phyloP scores from a whole-genome alignment of 2,888 invertebrate genomes.

The Leucophenga maculata region DNA sequence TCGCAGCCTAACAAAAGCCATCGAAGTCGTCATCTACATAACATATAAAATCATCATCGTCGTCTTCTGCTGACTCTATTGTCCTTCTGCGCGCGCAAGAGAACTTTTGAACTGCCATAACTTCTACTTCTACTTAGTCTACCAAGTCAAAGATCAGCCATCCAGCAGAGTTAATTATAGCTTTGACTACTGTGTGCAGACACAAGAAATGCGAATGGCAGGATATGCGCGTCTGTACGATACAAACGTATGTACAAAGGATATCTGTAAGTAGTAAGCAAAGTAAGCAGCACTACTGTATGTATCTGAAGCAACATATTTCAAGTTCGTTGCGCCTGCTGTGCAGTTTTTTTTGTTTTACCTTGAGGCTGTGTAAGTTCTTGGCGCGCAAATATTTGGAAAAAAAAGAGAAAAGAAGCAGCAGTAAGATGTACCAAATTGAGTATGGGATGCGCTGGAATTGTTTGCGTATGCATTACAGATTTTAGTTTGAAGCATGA shows the following conservation, averaged over 20 bases:
- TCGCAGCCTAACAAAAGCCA: slow-evolving; percentile 15
- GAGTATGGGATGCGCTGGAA: too few relatives aligned
- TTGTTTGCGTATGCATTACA: background rate
- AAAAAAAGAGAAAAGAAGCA: background rate
- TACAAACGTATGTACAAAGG: slow-evolving; percentile 29
- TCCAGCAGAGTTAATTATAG: slow-evolving; percentile 64
- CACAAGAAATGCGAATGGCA: slow-evolving; percentile 31
- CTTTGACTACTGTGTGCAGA: slow-evolving; percentile 29
- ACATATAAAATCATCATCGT: background rate
- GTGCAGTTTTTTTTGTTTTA: background rate
- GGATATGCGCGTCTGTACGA: slow-evolving; percentile 14
- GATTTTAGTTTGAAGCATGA: too few relatives aligned
- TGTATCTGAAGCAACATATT: background rate
- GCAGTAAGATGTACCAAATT: background rate
- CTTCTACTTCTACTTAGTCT: slow-evolving; percentile 6
- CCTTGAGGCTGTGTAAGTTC: slow-evolving; percentile 13
- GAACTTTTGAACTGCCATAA: slow-evolving; percentile 10
- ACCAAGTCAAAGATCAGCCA: slow-evolving; percentile 60
- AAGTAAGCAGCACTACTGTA: too few relatives aligned
- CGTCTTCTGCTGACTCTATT: slow-evolving; percentile 13
- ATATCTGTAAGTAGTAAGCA: too few relatives aligned
- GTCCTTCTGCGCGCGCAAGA: slow-evolving; percentile 9
- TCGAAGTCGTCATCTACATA: background rate
- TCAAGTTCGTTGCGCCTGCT: slow-evolving; percentile 38
- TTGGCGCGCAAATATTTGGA: slow-evolving; percentile 41